Evolutionary conservation across 2,888 invertebrate species (phyloP).

Genomic region (Smittia aterrima): DNA sequence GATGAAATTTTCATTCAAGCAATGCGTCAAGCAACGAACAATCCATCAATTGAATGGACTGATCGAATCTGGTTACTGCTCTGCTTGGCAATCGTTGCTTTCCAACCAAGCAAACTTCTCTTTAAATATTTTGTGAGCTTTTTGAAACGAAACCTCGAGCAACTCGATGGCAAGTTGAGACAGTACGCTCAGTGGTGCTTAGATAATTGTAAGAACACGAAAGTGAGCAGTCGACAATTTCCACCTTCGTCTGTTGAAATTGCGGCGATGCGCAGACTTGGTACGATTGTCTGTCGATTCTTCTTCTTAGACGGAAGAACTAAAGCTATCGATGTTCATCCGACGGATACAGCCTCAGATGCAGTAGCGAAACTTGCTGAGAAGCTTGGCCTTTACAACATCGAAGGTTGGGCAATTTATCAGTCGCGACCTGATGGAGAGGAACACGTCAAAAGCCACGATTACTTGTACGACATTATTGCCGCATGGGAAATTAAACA

Average conservation of each 20-base stretch:
- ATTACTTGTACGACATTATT: conserved; percentile 90
- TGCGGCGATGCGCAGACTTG: conserved; percentile 85
- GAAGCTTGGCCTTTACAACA: conserved; percentile 75
- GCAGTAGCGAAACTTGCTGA: conserved; percentile 86
- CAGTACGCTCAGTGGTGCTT: conserved; percentile 94
- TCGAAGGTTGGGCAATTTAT: conserved; percentile 95
- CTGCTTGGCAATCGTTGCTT: conserved; percentile 86
- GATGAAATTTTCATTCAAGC: conserved; percentile 91
- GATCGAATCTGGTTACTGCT: conserved; percentile 86
- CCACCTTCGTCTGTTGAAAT: conserved; percentile 92
- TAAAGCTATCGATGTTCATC: conserved; percentile 93
- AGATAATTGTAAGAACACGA: conserved; percentile 86
- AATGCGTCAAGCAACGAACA: conserved; percentile 84
- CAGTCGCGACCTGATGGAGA: conserved; percentile 83
- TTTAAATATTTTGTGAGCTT: conserved; percentile 68
- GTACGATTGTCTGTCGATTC: conserved; percentile 89
- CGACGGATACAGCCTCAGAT: conserved; percentile 89
- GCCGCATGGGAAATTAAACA: conserved; percentile 90
- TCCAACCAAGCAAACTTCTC: conserved; percentile 66
- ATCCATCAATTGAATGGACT: conserved; percentile 79
- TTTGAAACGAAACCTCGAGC: conserved; percentile 64
- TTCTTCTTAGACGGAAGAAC: conserved; percentile 94
- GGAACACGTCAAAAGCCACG: conserved; percentile 86
- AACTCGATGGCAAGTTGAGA: conserved; percentile 66
- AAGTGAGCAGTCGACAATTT: conserved; percentile 74